Conservation (phyloP, 2,888 invertebrate species). For the Cybosia mesomella region DNA sequence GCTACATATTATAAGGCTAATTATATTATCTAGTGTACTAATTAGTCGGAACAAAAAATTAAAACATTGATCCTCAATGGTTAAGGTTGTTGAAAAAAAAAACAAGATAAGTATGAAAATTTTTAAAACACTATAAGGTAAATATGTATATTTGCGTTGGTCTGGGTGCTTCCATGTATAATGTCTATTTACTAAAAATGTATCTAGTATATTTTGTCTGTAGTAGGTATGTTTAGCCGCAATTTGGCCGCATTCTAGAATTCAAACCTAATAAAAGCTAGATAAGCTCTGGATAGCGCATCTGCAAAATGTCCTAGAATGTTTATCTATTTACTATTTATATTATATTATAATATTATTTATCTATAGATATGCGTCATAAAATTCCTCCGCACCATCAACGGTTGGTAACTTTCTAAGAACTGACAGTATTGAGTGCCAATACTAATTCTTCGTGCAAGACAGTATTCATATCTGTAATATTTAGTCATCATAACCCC, state of each 20-base stretch:
- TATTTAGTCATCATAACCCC: too few relatives aligned
- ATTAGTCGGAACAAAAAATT: background rate
- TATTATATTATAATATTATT: too few relatives aligned
- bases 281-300: too few relatives aligned
- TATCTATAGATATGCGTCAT: too few relatives aligned
- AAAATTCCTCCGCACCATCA: background rate
- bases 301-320: background rate
- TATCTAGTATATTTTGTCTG: too few relatives aligned
- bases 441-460: too few relatives aligned
- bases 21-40: background rate
- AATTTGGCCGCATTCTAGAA: too few relatives aligned
- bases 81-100: background rate
- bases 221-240: too few relatives aligned
- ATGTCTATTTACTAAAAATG: background rate
- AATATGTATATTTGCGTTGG: constrained; percentile 3
- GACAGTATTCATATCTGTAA: too few relatives aligned
- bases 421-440: too few relatives aligned
- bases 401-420: too few relatives aligned
- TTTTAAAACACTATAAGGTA: background rate
- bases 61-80: background rate
- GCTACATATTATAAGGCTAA: constrained; percentile 1
- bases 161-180: background rate
- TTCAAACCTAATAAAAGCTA: too few relatives aligned
- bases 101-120: constrained; percentile 1
- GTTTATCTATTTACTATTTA: background rate